A percentile compares a stretch with the other conserved stretches of the same genome.
Conservation (phyloP, 2,888 invertebrate genomes). For the Tetropium fuscum region DNA sequence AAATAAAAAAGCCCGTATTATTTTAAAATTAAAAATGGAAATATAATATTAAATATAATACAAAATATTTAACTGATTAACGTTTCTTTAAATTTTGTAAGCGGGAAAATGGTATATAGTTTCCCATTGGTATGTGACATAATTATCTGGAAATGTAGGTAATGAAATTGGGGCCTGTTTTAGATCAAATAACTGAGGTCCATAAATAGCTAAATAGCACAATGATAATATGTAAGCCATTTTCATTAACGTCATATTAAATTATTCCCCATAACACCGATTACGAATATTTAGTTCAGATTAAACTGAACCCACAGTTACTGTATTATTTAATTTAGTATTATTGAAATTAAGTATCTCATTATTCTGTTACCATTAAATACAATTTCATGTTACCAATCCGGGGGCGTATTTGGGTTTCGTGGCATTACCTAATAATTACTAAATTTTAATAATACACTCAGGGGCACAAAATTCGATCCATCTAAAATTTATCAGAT, state of each 20-base stretch:
- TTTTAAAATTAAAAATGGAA: no score
- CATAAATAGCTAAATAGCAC: constrained; percentile 14
- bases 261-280: constrained; percentile 16
- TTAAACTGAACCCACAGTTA: constrained; percentile 9
- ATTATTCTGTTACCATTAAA: constrained; percentile 15
- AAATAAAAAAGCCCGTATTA: no score
- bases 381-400: constrained; percentile 13
- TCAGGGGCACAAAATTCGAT: no score
- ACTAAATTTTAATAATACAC: no score
- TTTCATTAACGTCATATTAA: constrained; percentile 25
- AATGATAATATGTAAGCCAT: constrained; percentile 16
- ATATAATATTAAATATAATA: no score
- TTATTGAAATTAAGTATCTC: constrained; percentile 14
- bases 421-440: no score
- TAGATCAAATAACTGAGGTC: constrained; percentile 1
- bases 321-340: constrained; percentile 16
- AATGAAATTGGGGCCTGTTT: background rate
- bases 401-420: constrained; percentile 10
- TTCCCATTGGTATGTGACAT: no score
- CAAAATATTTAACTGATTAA: no score
- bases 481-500: no score
- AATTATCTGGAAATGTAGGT: no score
- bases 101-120: no score
- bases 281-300: constrained; percentile 16
- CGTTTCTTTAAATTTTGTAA: no score